Evolutionary conservation across 2,113 vertebrate species (phyloP).

Genomic region (Passer domesticus): DNA sequence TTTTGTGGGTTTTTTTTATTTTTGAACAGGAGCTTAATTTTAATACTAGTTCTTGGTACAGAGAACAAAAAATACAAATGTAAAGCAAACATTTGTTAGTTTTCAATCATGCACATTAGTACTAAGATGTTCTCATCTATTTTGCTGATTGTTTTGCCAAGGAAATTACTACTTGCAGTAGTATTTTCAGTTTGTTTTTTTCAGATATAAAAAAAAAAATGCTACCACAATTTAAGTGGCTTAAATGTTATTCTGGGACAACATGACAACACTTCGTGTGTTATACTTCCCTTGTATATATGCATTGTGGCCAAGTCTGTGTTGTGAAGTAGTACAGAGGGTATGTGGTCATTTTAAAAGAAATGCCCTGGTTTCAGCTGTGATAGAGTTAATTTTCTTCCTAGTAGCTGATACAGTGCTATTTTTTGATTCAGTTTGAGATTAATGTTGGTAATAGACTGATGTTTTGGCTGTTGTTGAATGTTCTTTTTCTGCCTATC

Average conservation of each 20-base stretch:
- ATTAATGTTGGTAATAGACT: background rate
- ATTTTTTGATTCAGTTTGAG: background rate
- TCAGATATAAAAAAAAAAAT: background rate
- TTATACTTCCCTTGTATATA: background rate
- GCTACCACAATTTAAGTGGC: background rate
- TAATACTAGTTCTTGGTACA: background rate
- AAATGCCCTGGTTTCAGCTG: background rate
- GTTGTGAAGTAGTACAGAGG: background rate
- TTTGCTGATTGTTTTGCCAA: background rate
- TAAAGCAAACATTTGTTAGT: background rate
- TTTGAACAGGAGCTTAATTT: background rate
- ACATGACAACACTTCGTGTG: background rate
- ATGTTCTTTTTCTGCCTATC: background rate
- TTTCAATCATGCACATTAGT: background rate
- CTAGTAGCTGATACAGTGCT: background rate
- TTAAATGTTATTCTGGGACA: background rate
- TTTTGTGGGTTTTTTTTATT: background rate
- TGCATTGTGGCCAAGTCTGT: background rate
- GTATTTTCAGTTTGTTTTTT: background rate
- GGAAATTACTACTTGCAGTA: background rate
- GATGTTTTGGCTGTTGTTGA: background rate
- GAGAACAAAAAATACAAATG: background rate
- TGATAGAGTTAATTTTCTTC: background rate
- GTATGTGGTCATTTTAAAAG: background rate
- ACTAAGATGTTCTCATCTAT: background rate